These are phyloP conservation scores for Pan paniscus DNA, from an alignment of 2,113 vertebrate genomes.

Conservation along the genomic window DNA sequence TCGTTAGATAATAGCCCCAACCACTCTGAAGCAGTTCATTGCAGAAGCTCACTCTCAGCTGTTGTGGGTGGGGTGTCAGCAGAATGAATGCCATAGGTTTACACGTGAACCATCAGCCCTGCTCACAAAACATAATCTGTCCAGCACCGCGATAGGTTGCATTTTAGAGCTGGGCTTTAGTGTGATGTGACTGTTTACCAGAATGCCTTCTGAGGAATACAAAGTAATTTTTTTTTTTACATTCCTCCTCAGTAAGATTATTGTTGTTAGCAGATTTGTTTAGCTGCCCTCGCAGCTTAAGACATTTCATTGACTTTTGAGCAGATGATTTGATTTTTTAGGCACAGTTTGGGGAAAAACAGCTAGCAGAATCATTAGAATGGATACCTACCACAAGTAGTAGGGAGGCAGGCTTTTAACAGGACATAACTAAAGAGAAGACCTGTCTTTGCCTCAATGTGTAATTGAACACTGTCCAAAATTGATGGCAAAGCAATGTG, in stretches of 20 bases:
- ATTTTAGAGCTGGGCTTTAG: neutral
- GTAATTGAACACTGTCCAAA: conserved; percentile 29
- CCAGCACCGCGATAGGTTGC: rapidly evolving
- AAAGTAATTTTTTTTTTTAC: neutral
- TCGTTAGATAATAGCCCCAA: neutral
- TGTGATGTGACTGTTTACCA: neutral
- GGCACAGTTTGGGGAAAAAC: neutral
- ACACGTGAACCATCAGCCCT: rapidly evolving
- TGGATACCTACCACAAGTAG: neutral
- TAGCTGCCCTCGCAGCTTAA: conserved; percentile 8
- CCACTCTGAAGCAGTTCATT: rapidly evolving
- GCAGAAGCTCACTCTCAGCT: neutral
- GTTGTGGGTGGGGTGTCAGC: neutral
- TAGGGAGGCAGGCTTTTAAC: neutral
- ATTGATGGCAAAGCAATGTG: neutral
- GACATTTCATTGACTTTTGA: conserved; percentile 6
- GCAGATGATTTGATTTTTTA: conserved; percentile 45
- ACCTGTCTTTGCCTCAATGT: neutral
- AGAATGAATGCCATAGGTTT: neutral
- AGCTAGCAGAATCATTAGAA: neutral
- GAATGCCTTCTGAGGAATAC: neutral
- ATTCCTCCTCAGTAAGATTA: neutral
- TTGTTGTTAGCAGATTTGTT: neutral
- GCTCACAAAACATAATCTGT: rapidly evolving
- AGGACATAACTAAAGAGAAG: neutral